These are phyloP conservation scores for Matsumyia berberina DNA, from an alignment of 2,888 invertebrate genomes.

Conservation along the genomic window DNA sequence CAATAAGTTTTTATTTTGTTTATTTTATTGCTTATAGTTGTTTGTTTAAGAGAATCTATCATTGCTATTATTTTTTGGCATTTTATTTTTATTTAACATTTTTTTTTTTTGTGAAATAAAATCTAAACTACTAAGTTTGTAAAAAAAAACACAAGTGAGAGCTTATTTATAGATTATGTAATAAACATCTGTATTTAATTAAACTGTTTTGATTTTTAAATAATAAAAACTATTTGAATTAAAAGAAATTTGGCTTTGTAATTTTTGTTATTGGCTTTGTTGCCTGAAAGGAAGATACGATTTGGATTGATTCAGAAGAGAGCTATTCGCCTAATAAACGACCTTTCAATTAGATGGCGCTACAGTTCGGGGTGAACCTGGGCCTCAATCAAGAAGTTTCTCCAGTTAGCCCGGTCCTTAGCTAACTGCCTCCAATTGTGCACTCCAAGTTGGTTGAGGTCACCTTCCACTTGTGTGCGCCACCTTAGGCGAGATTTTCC, in stretches of 20 bases:
- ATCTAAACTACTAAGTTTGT: constrained; percentile 65
- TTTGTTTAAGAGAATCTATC: constrained; percentile 39
- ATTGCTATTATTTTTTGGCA: constrained; percentile 13
- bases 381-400: no score
- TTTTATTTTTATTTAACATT: constrained; percentile 29
- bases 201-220: constrained; percentile 64
- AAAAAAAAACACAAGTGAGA: constrained; percentile 64
- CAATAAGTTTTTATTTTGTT: constrained; percentile 19
- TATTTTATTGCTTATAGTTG: constrained; percentile 37
- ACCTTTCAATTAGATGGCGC: no score
- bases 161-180: constrained; percentile 69
- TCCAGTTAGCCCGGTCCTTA: no score
- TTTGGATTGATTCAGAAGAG: no score
- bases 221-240: constrained; percentile 59
- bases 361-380: no score
- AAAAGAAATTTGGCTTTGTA: constrained; percentile 8
- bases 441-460: no score
- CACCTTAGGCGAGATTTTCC: no score
- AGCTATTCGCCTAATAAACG: no score
- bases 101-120: constrained; percentile 44
- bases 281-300: no score
- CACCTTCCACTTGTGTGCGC: no score
- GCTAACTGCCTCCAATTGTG: no score
- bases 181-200: constrained; percentile 69
- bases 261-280: neutral